A percentile compares a stretch with the other conserved stretches of the same genome.
Conservation (phyloP, 2,888 invertebrate genomes). For the Dimorphilus gyrociliatus region DNA sequence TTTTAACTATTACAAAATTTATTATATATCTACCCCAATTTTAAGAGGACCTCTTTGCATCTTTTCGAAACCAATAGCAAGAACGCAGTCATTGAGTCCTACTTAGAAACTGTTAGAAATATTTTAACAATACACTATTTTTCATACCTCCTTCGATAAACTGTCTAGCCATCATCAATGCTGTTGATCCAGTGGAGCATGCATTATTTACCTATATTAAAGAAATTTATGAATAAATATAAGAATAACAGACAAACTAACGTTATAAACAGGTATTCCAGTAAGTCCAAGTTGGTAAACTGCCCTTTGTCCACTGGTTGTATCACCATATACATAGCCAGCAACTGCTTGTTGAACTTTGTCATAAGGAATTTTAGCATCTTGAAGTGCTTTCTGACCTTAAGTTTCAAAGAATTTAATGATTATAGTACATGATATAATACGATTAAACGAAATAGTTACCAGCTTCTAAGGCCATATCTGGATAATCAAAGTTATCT, state of each 20-base stretch:
- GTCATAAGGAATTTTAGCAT: slow-evolving; percentile 58
- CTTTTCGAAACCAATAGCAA: slow-evolving; percentile 93
- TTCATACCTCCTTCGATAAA: slow-evolving; percentile 58
- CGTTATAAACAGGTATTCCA: slow-evolving; percentile 91
- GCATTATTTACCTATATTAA: slow-evolving; percentile 64
- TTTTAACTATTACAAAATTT: background rate
- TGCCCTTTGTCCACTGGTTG: slow-evolving; percentile 83
- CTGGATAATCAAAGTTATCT: slow-evolving; percentile 73
- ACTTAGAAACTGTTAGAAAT: slow-evolving; percentile 5
- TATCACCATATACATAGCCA: slow-evolving; percentile 85
- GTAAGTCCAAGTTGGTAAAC: slow-evolving; percentile 85
- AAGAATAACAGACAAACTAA: slow-evolving; percentile 13
- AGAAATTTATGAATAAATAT: background rate
- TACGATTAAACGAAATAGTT: no score
- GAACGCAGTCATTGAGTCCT: slow-evolving; percentile 62
- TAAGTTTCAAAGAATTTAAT: background rate
- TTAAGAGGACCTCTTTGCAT: slow-evolving; percentile 83
- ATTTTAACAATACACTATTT: background rate
- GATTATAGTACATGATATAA: slow-evolving; percentile 1
- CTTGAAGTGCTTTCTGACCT: slow-evolving; percentile 65
- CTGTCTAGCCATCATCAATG: slow-evolving; percentile 74
- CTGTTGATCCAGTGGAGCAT: slow-evolving; percentile 89
- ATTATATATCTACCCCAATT: slow-evolving; percentile 45
- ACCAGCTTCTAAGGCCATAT: slow-evolving; percentile 76
- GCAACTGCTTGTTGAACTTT: slow-evolving; percentile 74